Evolutionary conservation across 1,140 invertebrate species (phyloP), one percentile per base, ranked within the genome.

Genomic region (Theocolax elegans): DNA sequence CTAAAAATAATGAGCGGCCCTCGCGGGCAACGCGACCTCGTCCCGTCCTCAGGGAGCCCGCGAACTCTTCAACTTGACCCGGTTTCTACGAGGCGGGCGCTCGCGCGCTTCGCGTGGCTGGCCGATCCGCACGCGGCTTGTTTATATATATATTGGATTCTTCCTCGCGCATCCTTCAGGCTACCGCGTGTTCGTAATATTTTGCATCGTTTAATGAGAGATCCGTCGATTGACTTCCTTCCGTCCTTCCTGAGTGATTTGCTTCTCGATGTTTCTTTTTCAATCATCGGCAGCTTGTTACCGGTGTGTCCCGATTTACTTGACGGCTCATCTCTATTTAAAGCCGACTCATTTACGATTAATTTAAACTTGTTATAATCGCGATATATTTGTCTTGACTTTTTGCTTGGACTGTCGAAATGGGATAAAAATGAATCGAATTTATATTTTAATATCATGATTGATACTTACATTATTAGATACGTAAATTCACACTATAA

Each of bases 11-110:
- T n/a, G n/a, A n/a, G n/a, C n/a, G n/a, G n/a, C n/a, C n/a, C n/a
- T n/a, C n/a, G n/a, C n/a, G n/a, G n/a, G n/a, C n/a, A n/a, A 15
- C 13, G 46, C 6, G 19, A 6, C 46, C 74, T 76, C 71, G 53
- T 67, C 66, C 76, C 76, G 75, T 80, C 79, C 78, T 81, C 80
- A 29, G 17, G 74, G 69, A 75, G 73, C 67, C 75, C 75, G 71
- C 80, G 80, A 83, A 81, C 81, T 81, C 80, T 81, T 84, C 80
- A 81, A 81, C 81, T 83, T 81, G 82, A 84, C 81, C 81, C 70
- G 72, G 63, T 78, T 82, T 54, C 68, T 27, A 10, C 7, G 27
- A 13, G 21, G 31, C 12, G 21, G 58, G 1, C 54, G 31, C 4
- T 27, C n/a, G 12, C 29, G 29, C 51, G 51, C 15, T 54, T 54